Evolutionary conservation across 2,888 invertebrate species (phyloP).

Genomic region (Temnothorax rugatulus): DNA sequence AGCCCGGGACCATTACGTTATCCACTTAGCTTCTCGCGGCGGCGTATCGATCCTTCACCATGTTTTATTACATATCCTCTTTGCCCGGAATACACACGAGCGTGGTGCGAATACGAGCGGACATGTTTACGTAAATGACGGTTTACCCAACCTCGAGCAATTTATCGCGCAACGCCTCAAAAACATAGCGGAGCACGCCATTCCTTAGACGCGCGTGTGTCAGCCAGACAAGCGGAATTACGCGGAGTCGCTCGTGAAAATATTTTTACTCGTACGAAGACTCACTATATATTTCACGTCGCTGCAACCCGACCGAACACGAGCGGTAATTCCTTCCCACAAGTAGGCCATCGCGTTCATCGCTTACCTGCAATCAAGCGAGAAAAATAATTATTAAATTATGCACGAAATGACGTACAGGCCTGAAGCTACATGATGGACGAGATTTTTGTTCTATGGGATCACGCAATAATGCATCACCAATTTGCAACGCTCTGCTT

Average conservation of each 20-base stretch:
- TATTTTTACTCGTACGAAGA: slow-evolving; percentile 31
- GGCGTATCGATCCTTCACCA: slow-evolving; percentile 63
- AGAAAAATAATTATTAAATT: slow-evolving; percentile 49
- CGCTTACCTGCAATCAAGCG: slow-evolving; percentile 51
- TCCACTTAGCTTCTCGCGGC: slow-evolving; percentile 71
- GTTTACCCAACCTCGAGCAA: slow-evolving; percentile 21
- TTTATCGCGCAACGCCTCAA: slow-evolving; percentile 31
- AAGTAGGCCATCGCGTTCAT: slow-evolving; percentile 50
- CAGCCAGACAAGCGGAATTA: slow-evolving; percentile 27
- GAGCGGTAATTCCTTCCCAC: slow-evolving; percentile 18
- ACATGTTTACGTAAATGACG: slow-evolving; percentile 49
- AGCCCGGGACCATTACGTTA: slow-evolving; percentile 75
- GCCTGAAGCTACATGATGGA: not conserved
- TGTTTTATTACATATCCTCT: slow-evolving; percentile 63
- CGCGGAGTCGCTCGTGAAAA: slow-evolving; percentile 1
- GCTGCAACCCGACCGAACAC: slow-evolving; percentile 8
- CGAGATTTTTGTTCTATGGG: not conserved
- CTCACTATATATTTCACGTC: slow-evolving; percentile 27
- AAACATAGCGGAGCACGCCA: slow-evolving; percentile 10
- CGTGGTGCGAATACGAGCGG: not conserved
- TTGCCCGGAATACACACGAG: not conserved
- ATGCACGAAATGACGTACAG: not conserved
- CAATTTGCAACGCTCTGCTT: slow-evolving; percentile 49
- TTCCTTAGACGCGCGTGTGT: slow-evolving; percentile 36
- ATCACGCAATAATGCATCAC: slow-evolving; percentile 16